phyloP scores from a whole-genome alignment of 2,113 vertebrate genomes.

The Amphiprion percula region DNA sequence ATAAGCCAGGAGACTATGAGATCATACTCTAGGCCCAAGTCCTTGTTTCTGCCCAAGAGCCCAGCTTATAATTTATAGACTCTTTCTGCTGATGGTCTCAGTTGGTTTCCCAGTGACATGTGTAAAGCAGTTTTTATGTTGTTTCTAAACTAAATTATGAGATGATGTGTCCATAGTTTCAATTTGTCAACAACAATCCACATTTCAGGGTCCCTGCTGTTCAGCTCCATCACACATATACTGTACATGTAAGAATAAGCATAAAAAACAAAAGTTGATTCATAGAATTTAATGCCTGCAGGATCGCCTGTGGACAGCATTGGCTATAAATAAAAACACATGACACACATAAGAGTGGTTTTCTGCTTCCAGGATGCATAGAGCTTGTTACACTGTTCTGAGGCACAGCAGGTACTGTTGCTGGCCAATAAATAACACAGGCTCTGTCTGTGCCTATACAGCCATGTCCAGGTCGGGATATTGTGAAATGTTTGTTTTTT shows the following conservation, averaged over 20 bases:
- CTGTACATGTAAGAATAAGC: neutral
- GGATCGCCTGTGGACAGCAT: too few species aligned
- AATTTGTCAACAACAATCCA: neutral
- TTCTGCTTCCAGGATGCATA: too few species aligned
- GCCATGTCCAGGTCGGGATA: neutral
- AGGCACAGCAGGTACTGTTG: neutral
- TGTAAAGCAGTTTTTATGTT: slow-evolving; percentile 1
- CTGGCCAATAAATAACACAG: neutral
- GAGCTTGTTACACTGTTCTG: neutral
- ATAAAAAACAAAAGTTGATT: too few species aligned
- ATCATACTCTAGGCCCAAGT: neutral
- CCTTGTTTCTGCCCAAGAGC: neutral
- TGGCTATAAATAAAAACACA: too few species aligned
- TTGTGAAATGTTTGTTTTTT: neutral
- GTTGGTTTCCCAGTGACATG: neutral
- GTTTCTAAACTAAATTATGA: neutral
- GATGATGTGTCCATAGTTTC: neutral
- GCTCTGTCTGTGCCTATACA: neutral
- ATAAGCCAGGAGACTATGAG: slow-evolving; percentile 12
- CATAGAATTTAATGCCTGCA: too few species aligned
- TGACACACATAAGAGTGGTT: too few species aligned
- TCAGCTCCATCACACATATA: neutral
- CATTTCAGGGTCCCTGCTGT: neutral
- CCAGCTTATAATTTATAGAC: slow-evolving; percentile 24
- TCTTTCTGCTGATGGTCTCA: neutral